Conservation (phyloP, 1,140 invertebrate genomes). For the Lepidurus couesii region DNA sequence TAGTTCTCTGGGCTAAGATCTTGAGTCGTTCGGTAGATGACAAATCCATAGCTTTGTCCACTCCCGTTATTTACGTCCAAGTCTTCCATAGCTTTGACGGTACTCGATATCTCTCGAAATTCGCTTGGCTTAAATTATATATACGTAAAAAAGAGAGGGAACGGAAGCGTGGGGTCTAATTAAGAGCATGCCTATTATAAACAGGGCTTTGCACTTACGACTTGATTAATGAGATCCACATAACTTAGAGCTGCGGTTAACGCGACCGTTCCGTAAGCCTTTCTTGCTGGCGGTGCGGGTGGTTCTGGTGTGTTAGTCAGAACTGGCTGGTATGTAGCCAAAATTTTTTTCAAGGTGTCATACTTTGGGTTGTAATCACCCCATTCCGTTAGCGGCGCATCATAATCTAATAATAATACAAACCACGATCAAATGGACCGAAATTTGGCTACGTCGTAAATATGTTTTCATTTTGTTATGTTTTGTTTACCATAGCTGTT, state of each 20-base stretch:
- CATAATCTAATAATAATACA: constrained; percentile 45
- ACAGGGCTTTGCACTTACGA: constrained; percentile 35
- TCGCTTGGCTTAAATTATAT: constrained; percentile 14
- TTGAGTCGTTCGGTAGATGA: constrained; percentile 44
- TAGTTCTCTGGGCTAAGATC: neutral
- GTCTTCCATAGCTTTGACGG: constrained; percentile 46
- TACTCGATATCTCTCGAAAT: neutral
- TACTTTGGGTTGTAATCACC: constrained; percentile 50
- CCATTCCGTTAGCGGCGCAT: constrained; percentile 50
- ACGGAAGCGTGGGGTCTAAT: neutral
- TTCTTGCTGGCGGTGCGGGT: neutral
- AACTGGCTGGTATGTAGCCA: constrained; percentile 36
- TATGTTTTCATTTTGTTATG: neutral
- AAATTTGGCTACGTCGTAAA: neutral
- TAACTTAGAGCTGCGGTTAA: constrained; percentile 31
- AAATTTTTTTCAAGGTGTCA: constrained; percentile 40
- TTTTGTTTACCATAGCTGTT: constrained; percentile 53
- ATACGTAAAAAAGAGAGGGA: neutral
- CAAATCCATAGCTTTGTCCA: constrained; percentile 49
- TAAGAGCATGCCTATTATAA: neutral
- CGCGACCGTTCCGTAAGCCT: neutral
- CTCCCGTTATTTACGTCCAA: constrained; percentile 44
- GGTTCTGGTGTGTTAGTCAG: constrained; percentile 1
- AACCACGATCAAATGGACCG: neutral
- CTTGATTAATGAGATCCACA: constrained; percentile 40